Percentiles rank a stretch among this genome's conserved stretches.
phyloP scores from a whole-genome alignment of 2,797 vertebrate genomes.

The Petrocephalus schoutedeni region DNA sequence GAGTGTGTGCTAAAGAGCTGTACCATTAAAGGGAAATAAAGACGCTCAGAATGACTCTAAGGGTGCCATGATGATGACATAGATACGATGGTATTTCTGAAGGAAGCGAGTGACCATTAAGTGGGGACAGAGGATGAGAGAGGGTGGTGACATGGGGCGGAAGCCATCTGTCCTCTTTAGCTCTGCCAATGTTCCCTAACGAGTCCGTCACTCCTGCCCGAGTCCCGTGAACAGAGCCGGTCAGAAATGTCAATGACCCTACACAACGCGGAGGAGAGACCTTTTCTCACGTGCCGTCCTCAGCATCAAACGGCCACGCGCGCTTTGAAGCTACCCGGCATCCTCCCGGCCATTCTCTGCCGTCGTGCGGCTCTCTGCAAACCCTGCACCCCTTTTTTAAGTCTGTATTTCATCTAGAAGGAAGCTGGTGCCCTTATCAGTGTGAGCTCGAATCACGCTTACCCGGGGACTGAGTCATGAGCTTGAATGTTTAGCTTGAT shows the following conservation, averaged over 20 bases:
- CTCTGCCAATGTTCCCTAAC: neutral
- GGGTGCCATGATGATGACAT: neutral
- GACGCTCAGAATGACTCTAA: neutral
- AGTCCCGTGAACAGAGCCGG: neutral
- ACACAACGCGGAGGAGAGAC: neutral
- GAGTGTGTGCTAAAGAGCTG: neutral
- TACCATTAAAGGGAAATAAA: neutral
- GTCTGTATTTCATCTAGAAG: neutral
- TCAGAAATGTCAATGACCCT: neutral
- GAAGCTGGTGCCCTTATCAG: neutral
- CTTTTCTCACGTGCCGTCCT: neutral
- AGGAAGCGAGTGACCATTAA: neutral
- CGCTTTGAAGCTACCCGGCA: neutral
- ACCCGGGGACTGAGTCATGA: neutral
- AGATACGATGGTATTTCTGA: neutral
- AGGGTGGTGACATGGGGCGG: neutral
- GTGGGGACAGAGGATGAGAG: neutral
- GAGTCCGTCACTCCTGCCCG: conserved; percentile 1
- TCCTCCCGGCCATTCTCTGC: neutral
- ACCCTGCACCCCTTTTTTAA: neutral
- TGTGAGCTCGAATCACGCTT: neutral
- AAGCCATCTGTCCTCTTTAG: neutral
- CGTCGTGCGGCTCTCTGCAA: neutral
- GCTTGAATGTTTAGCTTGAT: conserved; percentile 4
- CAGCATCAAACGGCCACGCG: neutral